phyloP scores from a whole-genome alignment of 2,888 invertebrate species.

The Sepioteuthis lessoniana region DNA sequence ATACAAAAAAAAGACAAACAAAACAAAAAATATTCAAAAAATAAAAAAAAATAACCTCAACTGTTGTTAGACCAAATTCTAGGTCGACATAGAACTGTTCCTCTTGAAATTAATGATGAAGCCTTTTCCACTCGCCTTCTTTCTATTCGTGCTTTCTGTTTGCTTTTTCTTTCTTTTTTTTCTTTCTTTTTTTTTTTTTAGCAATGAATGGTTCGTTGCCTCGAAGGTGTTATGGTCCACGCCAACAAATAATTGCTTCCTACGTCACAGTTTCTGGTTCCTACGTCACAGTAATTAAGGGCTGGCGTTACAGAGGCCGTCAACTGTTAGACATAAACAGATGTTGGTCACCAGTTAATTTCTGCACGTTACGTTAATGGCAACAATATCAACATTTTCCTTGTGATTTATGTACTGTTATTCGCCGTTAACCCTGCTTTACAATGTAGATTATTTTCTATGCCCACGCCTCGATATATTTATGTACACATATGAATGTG shows the following conservation, averaged over 20 bases:
- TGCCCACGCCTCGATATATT: background rate
- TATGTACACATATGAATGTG: too few relatives aligned
- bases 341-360: background rate
- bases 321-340: background rate
- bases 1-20: too few relatives aligned
- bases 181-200: background rate
- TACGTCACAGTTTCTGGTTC: background rate
- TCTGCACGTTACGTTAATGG: background rate
- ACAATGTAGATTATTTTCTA: background rate
- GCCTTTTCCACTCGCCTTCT: too few relatives aligned
- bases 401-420: background rate
- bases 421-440: background rate
- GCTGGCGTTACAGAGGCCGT: background rate
- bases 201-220: background rate
- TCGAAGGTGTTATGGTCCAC: background rate
- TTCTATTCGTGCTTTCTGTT: too few relatives aligned
- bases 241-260: background rate
- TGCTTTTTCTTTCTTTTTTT: too few relatives aligned
- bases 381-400: constrained; percentile 17
- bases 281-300: constrained; percentile 33
- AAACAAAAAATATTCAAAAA: too few relatives aligned
- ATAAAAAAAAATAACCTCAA: too few relatives aligned
- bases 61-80: too few relatives aligned
- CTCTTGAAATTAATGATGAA: too few relatives aligned
- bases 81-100: too few relatives aligned